A percentile compares a stretch with the other conserved stretches of the same genome.
These are phyloP conservation scores for Steinernema hermaphroditum DNA, from an alignment of 2,888 invertebrate species.

Conservation along the genomic window DNA sequence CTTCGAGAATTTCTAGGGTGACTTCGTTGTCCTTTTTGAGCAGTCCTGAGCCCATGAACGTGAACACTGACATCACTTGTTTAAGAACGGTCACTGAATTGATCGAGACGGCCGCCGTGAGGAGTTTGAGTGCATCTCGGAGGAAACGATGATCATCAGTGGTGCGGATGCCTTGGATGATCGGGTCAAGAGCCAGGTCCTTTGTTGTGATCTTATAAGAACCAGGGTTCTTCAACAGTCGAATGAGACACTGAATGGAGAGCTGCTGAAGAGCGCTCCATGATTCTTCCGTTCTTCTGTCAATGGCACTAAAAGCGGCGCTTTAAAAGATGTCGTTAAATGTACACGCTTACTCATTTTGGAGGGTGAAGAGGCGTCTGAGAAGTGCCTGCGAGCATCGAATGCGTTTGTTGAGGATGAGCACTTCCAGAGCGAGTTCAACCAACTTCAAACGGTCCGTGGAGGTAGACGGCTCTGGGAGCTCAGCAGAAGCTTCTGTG, in stretches of 20 bases:
- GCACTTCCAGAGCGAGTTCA: background rate
- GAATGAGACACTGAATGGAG: slow-evolving; percentile 77
- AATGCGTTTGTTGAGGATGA: background rate
- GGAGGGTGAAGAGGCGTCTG: background rate
- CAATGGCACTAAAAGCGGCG: background rate
- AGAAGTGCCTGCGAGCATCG: background rate
- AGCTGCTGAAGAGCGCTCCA: slow-evolving; percentile 72
- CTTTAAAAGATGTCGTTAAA: background rate
- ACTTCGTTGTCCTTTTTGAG: slow-evolving; percentile 70
- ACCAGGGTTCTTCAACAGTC: slow-evolving; percentile 47
- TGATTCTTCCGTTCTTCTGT: slow-evolving; percentile 1
- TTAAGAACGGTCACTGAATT: slow-evolving; percentile 72
- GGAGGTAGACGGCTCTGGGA: background rate
- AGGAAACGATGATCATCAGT: slow-evolving; percentile 94
- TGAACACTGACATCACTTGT: slow-evolving; percentile 93
- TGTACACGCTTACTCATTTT: background rate
- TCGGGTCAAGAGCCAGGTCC: slow-evolving; percentile 31
- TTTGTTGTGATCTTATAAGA: background rate
- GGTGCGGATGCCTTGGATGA: slow-evolving; percentile 70
- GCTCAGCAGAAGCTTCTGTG: background rate
- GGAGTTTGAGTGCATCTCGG: slow-evolving; percentile 83
- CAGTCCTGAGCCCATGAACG: slow-evolving; percentile 92
- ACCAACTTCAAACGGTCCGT: background rate
- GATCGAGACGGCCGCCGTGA: slow-evolving; percentile 79
- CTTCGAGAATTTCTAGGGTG: slow-evolving; percentile 58